Evolutionary conservation across 2,113 vertebrate genomes (phyloP), one percentile per base, ranked within the genome.

Genomic region (Lonchura striata): DNA sequence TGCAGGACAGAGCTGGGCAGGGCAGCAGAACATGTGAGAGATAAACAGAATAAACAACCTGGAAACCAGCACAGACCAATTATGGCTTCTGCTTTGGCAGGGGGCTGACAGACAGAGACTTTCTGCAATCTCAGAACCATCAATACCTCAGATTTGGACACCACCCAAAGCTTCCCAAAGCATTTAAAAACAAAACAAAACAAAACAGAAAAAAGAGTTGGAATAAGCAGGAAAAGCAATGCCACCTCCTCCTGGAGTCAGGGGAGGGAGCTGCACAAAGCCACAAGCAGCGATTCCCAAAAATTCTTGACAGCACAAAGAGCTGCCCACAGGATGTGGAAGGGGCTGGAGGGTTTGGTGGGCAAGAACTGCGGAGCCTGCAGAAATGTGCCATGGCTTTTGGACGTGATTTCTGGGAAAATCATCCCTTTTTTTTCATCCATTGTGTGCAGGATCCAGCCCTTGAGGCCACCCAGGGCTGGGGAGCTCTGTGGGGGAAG

Each of bases 241-340:
- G 60, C 52, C 15, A 22, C 44, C 60, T 77, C 71, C 72, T 31
- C 7, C 53, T 18, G 53, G 31, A 75, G 89, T 31, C 60, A 28
- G 6, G 72, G 54, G 74, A 49, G 0, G 0, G 4, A 54, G 37
- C 60, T 49, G 92, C 91, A 65, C 3, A 11, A 82, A 56, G 59
- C 23, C 57, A 53, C 15, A 64, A 25, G 66, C 28, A 35, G 49
- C 65, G 4, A 24, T 82, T 76, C 49, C 66, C 9, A 0, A n/a
- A 20, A n/a, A 20, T 16, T 63, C 15, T 4, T 33, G 8, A 0
- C 9, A 4, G 49, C 16, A 2, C 11, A 1, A 35, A 2, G 31
- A n/a, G 39, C 81, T 15, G 7, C 54, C 24, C 47, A 6, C 65
- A 68, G 93, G 94, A 90, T 86, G 90, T 65, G 70, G 70, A 54